A percentile compares a stretch with the other conserved stretches of the same genome.
These are phyloP conservation scores for Phrynocephalus forsythii DNA, from an alignment of 2,797 vertebrate species.

Conservation along the genomic window DNA sequence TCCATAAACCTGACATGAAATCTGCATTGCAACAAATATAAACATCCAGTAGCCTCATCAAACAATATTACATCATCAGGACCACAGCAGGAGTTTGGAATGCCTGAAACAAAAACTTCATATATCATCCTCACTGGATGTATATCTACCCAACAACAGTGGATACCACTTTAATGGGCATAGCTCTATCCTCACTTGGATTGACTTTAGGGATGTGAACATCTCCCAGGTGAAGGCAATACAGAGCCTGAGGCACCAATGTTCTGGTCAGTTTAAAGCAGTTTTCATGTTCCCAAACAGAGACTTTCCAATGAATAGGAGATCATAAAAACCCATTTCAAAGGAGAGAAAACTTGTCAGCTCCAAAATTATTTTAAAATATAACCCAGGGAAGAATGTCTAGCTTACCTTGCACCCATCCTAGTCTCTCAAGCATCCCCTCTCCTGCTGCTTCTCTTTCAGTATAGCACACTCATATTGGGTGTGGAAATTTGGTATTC, in stretches of 20 bases:
- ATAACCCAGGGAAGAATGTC: background rate
- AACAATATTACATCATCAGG: background rate
- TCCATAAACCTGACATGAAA: constrained; percentile 40
- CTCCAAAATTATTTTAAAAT: background rate
- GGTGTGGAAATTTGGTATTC: too few relatives aligned
- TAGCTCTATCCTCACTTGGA: too few relatives aligned
- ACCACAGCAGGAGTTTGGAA: constrained; percentile 3
- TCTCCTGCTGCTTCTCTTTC: background rate
- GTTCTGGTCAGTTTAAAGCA: too few relatives aligned
- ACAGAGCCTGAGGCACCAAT: too few relatives aligned
- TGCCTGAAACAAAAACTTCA: too few relatives aligned
- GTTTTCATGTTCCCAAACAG: too few relatives aligned
- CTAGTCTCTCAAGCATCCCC: background rate
- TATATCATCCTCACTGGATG: too few relatives aligned
- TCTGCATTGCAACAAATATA: constrained; percentile 39
- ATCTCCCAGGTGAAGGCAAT: too few relatives aligned
- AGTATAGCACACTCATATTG: background rate
- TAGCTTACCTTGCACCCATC: background rate
- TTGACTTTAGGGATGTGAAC: too few relatives aligned
- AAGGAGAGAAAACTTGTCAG: background rate
- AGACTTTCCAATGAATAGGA: background rate
- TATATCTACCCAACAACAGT: too few relatives aligned
- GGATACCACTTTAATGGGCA: too few relatives aligned
- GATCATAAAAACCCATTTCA: background rate
- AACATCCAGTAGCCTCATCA: background rate